Base-by-base conservation (phyloP, 1,140 invertebrate species). In the Musca domestica region DNA sequence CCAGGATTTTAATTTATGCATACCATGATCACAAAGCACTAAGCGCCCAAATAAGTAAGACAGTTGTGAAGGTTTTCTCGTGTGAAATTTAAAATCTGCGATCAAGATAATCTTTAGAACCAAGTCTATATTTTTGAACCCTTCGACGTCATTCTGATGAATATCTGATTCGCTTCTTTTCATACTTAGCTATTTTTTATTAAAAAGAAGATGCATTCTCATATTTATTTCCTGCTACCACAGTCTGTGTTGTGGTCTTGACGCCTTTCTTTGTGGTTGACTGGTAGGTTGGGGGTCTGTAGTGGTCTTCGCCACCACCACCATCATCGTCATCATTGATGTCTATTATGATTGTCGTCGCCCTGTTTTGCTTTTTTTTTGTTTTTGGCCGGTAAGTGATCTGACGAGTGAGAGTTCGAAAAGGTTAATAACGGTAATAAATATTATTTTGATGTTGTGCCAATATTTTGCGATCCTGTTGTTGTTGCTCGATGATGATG, bases 361-460 rank as follows among this genome's bases (percentile, higher is more conserved):
- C 27, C 56, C 56, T 20, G 15, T 34, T 41, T 41, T 41, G 6
- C 12, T 3, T 30, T 30, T 3, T 30, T 30, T 3, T 41, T 41
- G 34, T 41, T 41, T 5, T 34, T 61, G 56, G 34, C 56, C 56
- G 34, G 17, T 41, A 27, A 61, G 56, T 61, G 27, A 61, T 61
- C 17, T 51, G 56, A 34, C 34, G 56, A 61, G 56, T 61, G 56
- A 61, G 56, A 61, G 56, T 61, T 61, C 56, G 27, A 34, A 61
- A 61, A 61, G 56, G 56, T 61, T 61, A 61, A 61, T 61, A 61
- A 61, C 56, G 56, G 56, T 61, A 61, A 61, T 61, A 61, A 61
- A 61, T 61, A 61, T 58, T 27, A n/a, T 58, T 30, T 27, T 23
- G 23, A 56, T 56, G 52, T 22, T 56, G 52, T 56, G 52, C 34